Evolutionary conservation across 2,888 invertebrate species (phyloP), one percentile per base, ranked within the genome.

Genomic region (Chloroclysta siterata): DNA sequence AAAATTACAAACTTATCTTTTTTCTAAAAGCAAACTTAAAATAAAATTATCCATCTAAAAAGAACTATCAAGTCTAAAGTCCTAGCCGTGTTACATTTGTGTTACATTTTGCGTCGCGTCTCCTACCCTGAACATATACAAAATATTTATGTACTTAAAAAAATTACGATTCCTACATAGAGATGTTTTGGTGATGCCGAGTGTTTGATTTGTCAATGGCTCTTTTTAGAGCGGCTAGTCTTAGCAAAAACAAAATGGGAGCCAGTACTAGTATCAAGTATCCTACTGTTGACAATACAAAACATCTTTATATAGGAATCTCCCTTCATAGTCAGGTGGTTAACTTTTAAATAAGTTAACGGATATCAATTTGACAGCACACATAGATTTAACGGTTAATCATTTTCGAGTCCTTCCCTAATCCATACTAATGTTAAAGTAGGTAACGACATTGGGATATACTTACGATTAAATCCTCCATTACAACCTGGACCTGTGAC

Each of bases 121-220:
- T 84, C 81, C 85, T 88, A 88, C 84, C 85, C 87, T 84, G 87
- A 89, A 89, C 88, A 91, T 93, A 92, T 87, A 92, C 92, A 39
- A 93, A 92, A 92, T 93, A 91, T 90, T 87, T 83, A 89, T 91
- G 89, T 90, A 89, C 89, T 91, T 89, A 80, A 86, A 87, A 88
- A 84, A 80, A 78, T 79, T 78, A 72, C 69, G 73, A 74, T 80
- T 82, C 80, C 74, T 78, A 77, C 77, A 82, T 80, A 83, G 84
- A 87, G 80, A 80, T 76, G 82, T 77, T 71, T 65, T 54, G 59
- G 33, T 53, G 17, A 29, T 17, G 17, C 5, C 5, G 42, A 46
- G 46, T 1, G 5, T 17, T 17, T 6, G 7, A 15, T 46, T 46
- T 46, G 46, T 17, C 5, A 17, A 46, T 46, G 44, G 1, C 15